These are phyloP conservation scores for Chaitophorus viminalis DNA, from an alignment of 2,888 invertebrate species.

Conservation along the genomic window DNA sequence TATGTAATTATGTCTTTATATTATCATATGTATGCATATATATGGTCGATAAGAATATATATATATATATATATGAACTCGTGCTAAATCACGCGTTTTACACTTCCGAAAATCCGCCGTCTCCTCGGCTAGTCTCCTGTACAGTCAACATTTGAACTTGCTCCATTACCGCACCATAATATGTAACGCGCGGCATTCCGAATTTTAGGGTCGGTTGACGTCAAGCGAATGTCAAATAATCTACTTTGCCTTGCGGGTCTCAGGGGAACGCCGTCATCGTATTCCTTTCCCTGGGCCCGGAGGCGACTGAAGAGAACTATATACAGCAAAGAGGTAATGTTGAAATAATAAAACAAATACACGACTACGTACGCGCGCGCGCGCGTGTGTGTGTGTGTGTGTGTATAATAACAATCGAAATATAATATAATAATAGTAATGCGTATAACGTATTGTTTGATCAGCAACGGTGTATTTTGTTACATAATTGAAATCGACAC, in stretches of 20 bases:
- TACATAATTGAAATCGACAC: not conserved
- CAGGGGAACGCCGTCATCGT: not conserved
- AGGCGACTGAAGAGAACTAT: not conserved
- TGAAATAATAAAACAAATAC: not conserved
- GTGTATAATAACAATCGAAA: not conserved
- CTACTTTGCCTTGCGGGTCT: not conserved
- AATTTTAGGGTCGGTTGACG: not conserved
- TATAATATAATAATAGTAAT: not conserved
- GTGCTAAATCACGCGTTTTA: no score
- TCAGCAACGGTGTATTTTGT: not conserved
- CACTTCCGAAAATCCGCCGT: no score
- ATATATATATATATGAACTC: no score
- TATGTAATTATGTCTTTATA: no score
- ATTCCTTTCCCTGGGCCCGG: not conserved
- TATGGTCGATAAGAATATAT: no score
- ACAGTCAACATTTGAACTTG: no score
- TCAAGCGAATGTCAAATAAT: not conserved
- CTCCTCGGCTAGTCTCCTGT: no score
- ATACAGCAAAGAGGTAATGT: not conserved
- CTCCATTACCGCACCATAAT: no score
- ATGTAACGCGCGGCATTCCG: not conserved
- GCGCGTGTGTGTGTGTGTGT: no score
- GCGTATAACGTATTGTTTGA: not conserved
- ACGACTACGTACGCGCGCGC: no score
- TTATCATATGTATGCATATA: no score